Evolutionary conservation across 2,113 vertebrate species (phyloP).

Genomic region (Numenius arquata): DNA sequence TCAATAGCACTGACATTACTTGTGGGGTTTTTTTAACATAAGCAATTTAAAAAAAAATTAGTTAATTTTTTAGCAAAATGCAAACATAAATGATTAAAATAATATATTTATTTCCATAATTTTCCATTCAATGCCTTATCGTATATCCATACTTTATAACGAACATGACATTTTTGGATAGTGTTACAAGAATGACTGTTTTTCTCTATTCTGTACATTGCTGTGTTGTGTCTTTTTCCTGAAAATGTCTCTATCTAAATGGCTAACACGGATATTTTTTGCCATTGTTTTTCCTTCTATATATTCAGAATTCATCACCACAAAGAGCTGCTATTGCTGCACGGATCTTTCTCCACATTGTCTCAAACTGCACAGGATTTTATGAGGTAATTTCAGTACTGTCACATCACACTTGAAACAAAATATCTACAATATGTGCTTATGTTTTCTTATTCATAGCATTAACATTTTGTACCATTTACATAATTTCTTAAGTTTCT

Average conservation of each 20-base stretch:
- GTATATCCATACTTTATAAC: neutral
- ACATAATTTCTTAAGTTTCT: neutral
- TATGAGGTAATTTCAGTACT: neutral
- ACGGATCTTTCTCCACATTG: neutral
- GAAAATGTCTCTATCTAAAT: neutral
- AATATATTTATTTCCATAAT: neutral
- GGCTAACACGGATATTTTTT: neutral
- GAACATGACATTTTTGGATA: neutral
- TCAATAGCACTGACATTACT: neutral
- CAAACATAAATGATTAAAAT: neutral
- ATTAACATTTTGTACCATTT: neutral
- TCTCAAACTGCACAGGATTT: neutral
- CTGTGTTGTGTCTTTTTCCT: neutral
- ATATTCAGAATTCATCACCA: neutral
- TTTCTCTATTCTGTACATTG: neutral
- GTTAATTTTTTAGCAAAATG: neutral
- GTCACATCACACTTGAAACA: neutral
- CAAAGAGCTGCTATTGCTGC: neutral
- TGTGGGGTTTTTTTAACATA: neutral
- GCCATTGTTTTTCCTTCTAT: neutral
- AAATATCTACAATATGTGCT: neutral
- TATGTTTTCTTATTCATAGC: neutral
- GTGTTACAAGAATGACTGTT: accelerated
- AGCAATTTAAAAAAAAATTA: neutral
- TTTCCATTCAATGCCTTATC: neutral